Percentiles rank a stretch among this genome's conserved stretches.
phyloP scores from a whole-genome alignment of 2,888 invertebrate genomes.

The Cheilosia grossa region DNA sequence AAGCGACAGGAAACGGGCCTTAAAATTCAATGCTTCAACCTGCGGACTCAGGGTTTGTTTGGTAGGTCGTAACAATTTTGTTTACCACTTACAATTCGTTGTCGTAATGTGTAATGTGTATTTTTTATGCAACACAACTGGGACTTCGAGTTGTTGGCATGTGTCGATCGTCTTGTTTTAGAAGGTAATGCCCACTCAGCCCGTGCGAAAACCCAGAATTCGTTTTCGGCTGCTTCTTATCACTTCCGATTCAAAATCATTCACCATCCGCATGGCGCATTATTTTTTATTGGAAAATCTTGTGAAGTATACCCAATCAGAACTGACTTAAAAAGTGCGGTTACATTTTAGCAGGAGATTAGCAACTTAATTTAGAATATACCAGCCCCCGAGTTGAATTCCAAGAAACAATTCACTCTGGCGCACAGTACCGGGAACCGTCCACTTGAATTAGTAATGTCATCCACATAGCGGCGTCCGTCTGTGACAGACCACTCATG shows the following conservation, averaged over 20 bases:
- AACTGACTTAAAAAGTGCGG: constrained; percentile 11
- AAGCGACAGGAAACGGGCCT: too few species aligned
- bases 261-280: constrained; percentile 2
- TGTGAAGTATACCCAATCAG: neutral
- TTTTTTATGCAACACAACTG: too few species aligned
- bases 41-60: too few species aligned
- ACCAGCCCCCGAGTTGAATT: constrained; percentile 21
- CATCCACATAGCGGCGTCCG: constrained; percentile 48
- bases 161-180: too few species aligned
- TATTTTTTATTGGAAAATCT: neutral
- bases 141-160: too few species aligned
- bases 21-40: too few species aligned
- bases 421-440: constrained; percentile 55
- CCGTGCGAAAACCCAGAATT: neutral
- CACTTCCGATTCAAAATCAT: constrained; percentile 8
- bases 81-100: too few species aligned
- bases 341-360: constrained; percentile 9
- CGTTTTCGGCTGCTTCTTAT: constrained; percentile 2
- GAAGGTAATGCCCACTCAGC: neutral
- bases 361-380: constrained; percentile 20
- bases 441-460: constrained; percentile 66
- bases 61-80: too few species aligned
- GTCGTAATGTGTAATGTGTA: too few species aligned
- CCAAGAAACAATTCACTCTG: constrained; percentile 43
- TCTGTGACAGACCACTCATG: constrained; percentile 63